phyloP scores from a whole-genome alignment of 2,797 vertebrate genomes.

The Euphonia xanthogaster region DNA sequence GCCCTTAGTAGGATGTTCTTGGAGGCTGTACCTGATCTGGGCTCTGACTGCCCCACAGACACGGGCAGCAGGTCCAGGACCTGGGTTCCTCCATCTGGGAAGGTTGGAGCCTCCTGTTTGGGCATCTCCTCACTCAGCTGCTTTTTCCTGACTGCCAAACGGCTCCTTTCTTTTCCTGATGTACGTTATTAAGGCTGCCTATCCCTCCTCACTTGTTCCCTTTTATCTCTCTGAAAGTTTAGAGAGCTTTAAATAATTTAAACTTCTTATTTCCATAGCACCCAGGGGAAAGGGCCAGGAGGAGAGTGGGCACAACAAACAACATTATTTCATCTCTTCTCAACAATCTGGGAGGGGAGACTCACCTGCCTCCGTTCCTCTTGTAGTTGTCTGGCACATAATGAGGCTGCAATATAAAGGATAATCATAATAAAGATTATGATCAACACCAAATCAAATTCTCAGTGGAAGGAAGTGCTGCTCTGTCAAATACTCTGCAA shows the following conservation, averaged over 20 bases:
- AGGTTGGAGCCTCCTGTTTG: background rate
- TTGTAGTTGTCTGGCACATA: constrained; percentile 99
- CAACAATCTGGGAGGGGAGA: background rate
- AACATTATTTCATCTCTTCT: background rate
- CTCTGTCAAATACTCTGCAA: background rate
- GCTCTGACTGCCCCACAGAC: background rate
- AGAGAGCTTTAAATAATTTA: background rate
- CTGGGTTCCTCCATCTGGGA: background rate
- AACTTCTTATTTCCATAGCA: background rate
- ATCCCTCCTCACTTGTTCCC: background rate
- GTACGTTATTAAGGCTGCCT: background rate
- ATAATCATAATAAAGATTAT: background rate
- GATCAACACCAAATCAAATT: background rate
- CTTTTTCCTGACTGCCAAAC: background rate
- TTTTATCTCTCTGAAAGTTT: background rate
- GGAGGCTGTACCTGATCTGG: background rate
- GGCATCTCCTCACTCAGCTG: background rate
- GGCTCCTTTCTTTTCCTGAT: background rate
- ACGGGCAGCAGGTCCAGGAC: background rate
- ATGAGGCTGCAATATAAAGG: constrained; percentile 90
- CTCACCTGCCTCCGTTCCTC: constrained; percentile 91
- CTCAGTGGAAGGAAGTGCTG: background rate
- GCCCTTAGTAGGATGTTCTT: background rate
- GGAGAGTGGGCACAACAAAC: background rate
- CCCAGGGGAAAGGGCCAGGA: background rate